Evolutionary conservation across 2,888 invertebrate species (phyloP), one percentile per base, ranked within the genome.

Genomic region (Drosophila siamana): DNA sequence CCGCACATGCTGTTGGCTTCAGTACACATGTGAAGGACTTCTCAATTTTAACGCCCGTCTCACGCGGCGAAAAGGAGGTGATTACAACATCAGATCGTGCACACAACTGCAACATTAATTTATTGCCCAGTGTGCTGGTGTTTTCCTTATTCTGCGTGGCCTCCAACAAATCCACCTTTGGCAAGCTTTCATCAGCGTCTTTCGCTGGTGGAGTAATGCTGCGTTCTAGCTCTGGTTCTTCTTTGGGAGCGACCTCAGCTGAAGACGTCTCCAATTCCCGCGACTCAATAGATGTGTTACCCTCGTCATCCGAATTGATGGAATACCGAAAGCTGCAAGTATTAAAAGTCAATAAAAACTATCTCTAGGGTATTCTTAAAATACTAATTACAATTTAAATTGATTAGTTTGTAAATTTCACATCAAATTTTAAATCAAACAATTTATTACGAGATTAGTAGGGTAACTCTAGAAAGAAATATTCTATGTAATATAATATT

Each of bases 11-110:
- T 5, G 46, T 46, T 0, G 86, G 80, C 15, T 73, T 78, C 0
- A 80, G 48, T 0, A 92, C 63, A n/a, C 82, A 65, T 2, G 90
- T 89, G 55, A 91, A 92, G 0, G 92, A 90, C 54, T 89, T 90
- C 55, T 90, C 88, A 38, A 80, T 78, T 44, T 84, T 89, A 4
- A 90, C 82, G 9, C 90, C 90, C 0, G 88, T 86, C 64, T 89
- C 81, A 2, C 89, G 88, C 0, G 92, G 92, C 8, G 92, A 91
- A 71, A 88, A 92, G 0, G 92, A 92, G 2, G 92, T 92, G 24
- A 91, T 85, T 9, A 90, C 88, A 19, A 90, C 70, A 51, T 91
- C 91, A 1, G 92, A 92, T 16, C 78, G 85, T 16, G 81, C 70
- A 41, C 87, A 90, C 0, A 83, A 48, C 19, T 78, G 60, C 9